Evolutionary conservation across 2,113 vertebrate genomes (phyloP), one percentile per base, ranked within the genome.

Genomic region (Procapra przewalskii): DNA sequence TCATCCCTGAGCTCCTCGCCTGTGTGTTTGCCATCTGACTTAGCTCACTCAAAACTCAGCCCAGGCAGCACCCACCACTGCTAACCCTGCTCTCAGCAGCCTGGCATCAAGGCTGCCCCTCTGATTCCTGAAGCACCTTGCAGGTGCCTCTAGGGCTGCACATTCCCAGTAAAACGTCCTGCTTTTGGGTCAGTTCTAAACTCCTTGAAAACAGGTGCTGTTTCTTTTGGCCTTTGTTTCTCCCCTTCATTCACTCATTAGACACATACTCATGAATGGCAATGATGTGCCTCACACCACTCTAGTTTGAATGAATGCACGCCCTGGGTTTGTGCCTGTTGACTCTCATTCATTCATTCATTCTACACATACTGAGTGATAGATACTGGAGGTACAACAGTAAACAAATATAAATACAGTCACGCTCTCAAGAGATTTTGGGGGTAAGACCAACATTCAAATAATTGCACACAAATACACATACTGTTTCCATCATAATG

Each of bases 1-100:
- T 21, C 6, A 23, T 33, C 62, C 62, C 27, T 75, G 52, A 16
- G 84, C n/a, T 27, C 7, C 1, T 0, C 0, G 2, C 54, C 62
- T 40, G 31, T 1, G 33, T 36, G 25, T 25, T 52, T 10, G 59
- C 71, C n/a, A 71, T 6, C 19, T 23, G 67, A 36, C 67, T 36
- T 19, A 36, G 19, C n/a, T 71, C 19, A 36, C n/a, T 71, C 67
- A 36, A 71, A 36, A 36, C 67, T 36, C 67, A 50, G 40, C 36
- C 48, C 23, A 0, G 29, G 23, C 21, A 4, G 31, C 4, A 2
- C 23, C 48, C 17, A 16, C 16, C 23, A 5, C 40, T 67, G 90
- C 84, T 29, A 0, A 45, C 54, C 15, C 27, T 16, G 4, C n/a
- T 52, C 62, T 31, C 36, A 45, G 4, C 60, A 29, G 54, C 12